phyloP scores from a whole-genome alignment of 2,113 vertebrate species.

The Chaetura pelagica region DNA sequence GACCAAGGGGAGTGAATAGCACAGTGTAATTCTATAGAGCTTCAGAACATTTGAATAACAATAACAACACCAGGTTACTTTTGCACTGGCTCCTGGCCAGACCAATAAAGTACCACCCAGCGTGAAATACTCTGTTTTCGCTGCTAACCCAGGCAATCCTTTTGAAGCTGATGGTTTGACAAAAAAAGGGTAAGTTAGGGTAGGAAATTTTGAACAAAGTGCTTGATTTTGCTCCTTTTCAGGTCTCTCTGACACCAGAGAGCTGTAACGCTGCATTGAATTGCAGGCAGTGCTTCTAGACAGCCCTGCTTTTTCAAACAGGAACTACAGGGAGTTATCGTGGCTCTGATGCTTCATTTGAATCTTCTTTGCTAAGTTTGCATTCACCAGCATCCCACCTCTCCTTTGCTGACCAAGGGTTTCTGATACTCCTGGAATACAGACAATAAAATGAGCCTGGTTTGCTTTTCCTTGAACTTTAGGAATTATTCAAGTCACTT shows the following conservation, averaged over 20 bases:
- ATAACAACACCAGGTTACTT: neutral
- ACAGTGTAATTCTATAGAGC: neutral
- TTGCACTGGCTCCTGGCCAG: conserved; percentile 27
- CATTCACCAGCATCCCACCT: neutral
- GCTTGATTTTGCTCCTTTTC: neutral
- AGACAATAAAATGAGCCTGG: neutral
- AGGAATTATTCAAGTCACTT: conserved; percentile 11
- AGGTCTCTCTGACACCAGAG: neutral
- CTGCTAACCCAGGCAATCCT: neutral
- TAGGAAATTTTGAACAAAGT: conserved; percentile 9
- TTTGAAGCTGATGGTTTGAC: conserved; percentile 20
- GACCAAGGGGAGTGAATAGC: neutral
- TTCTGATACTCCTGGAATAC: neutral
- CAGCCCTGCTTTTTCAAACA: neutral
- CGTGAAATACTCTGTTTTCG: conserved; percentile 1
- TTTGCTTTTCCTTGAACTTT: conserved; percentile 32
- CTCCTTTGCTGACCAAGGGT: neutral
- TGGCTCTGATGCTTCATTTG: neutral
- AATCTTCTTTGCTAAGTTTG: neutral
- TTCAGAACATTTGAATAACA: neutral
- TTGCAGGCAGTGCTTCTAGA: neutral
- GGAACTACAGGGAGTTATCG: neutral
- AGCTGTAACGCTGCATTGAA: neutral
- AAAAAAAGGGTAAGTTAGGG: neutral
- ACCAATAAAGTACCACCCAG: conserved; percentile 17